Evolutionary conservation across 2,888 invertebrate species (phyloP), one percentile per base, ranked within the genome.

Genomic region (Tortrix viridana): DNA sequence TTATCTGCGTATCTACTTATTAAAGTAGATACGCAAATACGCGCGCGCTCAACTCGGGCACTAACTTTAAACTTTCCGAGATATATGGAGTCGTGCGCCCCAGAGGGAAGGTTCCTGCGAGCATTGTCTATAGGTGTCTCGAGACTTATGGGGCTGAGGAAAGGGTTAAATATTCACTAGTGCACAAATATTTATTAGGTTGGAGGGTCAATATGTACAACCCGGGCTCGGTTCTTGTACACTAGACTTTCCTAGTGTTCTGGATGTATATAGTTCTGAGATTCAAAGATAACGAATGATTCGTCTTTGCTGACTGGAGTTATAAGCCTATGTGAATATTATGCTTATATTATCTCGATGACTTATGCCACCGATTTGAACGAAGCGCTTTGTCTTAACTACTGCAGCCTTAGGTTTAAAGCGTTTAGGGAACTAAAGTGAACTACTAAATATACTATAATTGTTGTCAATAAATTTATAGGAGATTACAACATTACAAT

Each of bases 31-130:
- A 58, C 52, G 57, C 63, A 57, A 57, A 63, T 63, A 53, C 56
- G 62, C 52, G 37, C 22, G 18, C 46, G 23, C 55, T 56, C 52
- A 63, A 63, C 63, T 63, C 57, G 1, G 53, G 57, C 63, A 63
- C 63, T 63, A 58, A 63, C 52, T 63, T 63, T 63, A 63, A 63
- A 63, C 63, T 63, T 63, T 52, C 32, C 19, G 63, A 52, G 57
- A 58, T 58, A 58, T 58, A 63, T 63, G 63, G 63, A 63, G 47
- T 52, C 53, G 53, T n/a, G 52, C 19, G 43, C 26, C 62, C 57
- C 57, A 7, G 47, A 47, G 57, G 63, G 18, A 57, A 58, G 53
- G 47, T 53, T 58, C 63, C 57, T 58, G n/a, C 52, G 63, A 41
- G 63, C 52, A 18, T 63, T 58, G 57, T 63, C 63, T 63, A 53